Conservation (phyloP, 2,113 vertebrate species). For the Zingel zingel region DNA sequence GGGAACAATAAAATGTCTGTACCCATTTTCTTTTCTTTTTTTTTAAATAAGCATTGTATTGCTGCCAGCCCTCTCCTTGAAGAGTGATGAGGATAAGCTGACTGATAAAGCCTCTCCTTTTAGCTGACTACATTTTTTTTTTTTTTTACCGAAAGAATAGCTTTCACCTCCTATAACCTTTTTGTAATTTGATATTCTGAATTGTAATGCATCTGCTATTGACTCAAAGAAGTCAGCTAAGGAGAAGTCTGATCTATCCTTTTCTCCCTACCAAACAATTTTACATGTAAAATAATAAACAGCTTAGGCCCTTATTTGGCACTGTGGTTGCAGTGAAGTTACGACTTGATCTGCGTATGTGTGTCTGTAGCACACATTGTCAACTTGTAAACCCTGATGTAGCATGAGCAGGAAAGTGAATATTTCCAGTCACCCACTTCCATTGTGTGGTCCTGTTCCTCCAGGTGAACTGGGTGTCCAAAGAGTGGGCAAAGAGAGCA, state of each 20-base stretch:
- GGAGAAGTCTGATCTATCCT: no score
- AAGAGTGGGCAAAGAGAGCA: conserved; percentile 95
- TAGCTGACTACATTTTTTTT: neutral
- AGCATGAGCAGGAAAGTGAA: neutral
- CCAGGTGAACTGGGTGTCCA: conserved; percentile 93
- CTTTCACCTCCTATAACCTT: neutral
- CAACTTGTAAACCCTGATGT: neutral
- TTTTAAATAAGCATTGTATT: conserved; percentile 17
- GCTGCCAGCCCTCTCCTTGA: conserved; percentile 2
- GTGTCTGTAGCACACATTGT: neutral
- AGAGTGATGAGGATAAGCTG: neutral
- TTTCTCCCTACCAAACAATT: neutral
- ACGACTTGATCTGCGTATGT: neutral
- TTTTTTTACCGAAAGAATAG: neutral
- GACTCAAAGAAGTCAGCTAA: neutral
- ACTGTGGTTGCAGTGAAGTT: neutral
- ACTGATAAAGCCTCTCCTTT: conserved; percentile 3
- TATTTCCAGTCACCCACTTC: neutral
- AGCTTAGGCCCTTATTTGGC: neutral
- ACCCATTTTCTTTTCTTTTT: neutral
- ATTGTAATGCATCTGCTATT: neutral
- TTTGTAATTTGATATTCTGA: neutral
- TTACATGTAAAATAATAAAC: neutral
- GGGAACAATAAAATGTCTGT: neutral
- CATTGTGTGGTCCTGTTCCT: neutral